A percentile compares a stretch with the other conserved stretches of the same genome.
These are phyloP conservation scores for Bungarus multicinctus DNA, from an alignment of 2,113 vertebrate genomes.

Conservation along the genomic window DNA sequence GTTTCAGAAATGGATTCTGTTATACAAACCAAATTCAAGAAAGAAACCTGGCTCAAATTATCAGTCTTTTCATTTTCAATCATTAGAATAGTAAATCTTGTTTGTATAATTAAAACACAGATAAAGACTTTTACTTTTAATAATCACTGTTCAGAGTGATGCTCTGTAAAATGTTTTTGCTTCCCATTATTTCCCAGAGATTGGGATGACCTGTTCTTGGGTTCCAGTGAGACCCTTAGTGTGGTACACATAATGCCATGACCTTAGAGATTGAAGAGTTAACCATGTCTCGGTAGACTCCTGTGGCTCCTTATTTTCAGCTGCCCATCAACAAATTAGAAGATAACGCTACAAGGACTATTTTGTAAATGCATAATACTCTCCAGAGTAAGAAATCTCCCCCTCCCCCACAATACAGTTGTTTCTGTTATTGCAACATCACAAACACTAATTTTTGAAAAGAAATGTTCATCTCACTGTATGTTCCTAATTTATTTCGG, in stretches of 20 bases:
- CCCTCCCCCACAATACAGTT: background rate
- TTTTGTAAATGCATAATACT: background rate
- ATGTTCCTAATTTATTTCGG: background rate
- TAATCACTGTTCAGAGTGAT: background rate
- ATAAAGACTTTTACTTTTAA: background rate
- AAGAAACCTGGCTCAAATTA: background rate
- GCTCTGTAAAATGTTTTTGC: background rate
- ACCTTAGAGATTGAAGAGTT: background rate
- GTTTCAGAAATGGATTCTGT: background rate
- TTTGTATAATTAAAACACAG: background rate
- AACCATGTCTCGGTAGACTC: background rate
- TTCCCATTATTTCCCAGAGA: background rate
- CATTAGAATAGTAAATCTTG: background rate
- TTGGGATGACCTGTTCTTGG: background rate
- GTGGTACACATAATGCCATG: background rate
- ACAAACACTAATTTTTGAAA: background rate
- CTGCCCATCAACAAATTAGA: constrained; percentile 15
- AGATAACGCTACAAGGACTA: constrained; percentile 10
- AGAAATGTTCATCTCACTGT: background rate
- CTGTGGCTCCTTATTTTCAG: background rate
- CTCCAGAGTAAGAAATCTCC: background rate
- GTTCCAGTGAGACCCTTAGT: background rate
- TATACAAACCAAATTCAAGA: background rate
- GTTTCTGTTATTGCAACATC: background rate
- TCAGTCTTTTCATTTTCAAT: background rate